A percentile compares a stretch with the other conserved stretches of the same genome.
Conservation (phyloP, 2,888 invertebrate species). For the Catocala sponsa region DNA sequence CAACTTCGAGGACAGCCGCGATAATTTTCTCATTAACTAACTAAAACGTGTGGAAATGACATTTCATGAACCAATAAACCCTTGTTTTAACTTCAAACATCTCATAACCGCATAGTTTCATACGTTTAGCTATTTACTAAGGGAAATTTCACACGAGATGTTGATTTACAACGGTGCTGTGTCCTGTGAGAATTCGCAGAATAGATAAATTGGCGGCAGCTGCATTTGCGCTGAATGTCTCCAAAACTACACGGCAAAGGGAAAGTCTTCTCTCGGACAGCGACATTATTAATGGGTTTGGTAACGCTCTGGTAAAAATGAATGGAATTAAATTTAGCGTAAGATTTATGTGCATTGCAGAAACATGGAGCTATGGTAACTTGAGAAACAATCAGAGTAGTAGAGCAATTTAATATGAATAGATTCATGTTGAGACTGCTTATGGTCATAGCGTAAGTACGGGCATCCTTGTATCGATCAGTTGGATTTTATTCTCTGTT, state of each 20-base stretch:
- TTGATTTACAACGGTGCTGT: constrained; percentile 40
- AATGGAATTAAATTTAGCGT: constrained; percentile 35
- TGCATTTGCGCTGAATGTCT: constrained; percentile 49
- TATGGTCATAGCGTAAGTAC: too few relatives aligned
- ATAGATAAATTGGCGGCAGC: constrained; percentile 59
- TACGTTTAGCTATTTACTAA: constrained; percentile 15
- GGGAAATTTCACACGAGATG: constrained; percentile 32
- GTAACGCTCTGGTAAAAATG: constrained; percentile 36
- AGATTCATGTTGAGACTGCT: too few relatives aligned
- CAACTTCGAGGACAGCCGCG: background rate
- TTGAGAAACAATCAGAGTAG: background rate
- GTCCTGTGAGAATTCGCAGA: constrained; percentile 30
- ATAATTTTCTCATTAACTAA: constrained; percentile 7
- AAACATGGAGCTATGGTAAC: background rate
- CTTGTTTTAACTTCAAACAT: constrained; percentile 28
- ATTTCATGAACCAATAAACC: constrained; percentile 31
- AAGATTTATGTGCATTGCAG: constrained; percentile 34
- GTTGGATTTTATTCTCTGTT: too few relatives aligned
- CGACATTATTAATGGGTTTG: constrained; percentile 38
- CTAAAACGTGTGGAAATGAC: constrained; percentile 11
- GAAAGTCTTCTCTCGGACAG: constrained; percentile 26
- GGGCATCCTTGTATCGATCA: too few relatives aligned
- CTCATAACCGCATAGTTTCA: constrained; percentile 21
- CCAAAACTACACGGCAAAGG: constrained; percentile 35
- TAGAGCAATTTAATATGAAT: too few relatives aligned